Evolutionary conservation across 2,113 vertebrate species (phyloP), one percentile per base, ranked within the genome.

Genomic region (Crotalus helleri): DNA sequence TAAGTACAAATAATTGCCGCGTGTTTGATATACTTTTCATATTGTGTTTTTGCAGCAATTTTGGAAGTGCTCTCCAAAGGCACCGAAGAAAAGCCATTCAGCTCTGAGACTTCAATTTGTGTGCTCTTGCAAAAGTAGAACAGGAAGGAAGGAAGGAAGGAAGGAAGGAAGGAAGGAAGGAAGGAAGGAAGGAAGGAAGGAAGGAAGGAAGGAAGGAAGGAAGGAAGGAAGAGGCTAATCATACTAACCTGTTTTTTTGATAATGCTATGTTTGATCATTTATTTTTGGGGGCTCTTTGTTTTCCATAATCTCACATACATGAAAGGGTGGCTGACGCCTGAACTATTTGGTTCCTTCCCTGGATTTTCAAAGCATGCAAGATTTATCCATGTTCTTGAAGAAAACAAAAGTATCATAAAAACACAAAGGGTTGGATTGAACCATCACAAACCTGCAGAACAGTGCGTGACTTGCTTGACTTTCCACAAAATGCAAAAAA

Each of bases 391-490:
- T 19, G 21, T 15, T 46, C 0, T 10, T 69, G 54, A 89, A 91
- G 33, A 44, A 74, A 58, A 29, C 1, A 49, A 91, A 54, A 24
- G 24, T 17, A 1, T 8, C 74, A 24, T 3, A 0, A 3, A 15
- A 81, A 1, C 10, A n/a, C 7, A 23, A 0, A 64, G 13, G 26
- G 13, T 15, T 61, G 19, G 3, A 13, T 2, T 1, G 26, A 46
- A 74, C 12, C 12, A 17, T 74, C 15, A 90, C 95, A 95, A 96
- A 98, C 97, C 97, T 95, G 93, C 95, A 98, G 88, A 53, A 92
- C 5, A 90, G 39, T 74, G 90, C 96, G 2, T 90, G 94, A 12
- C 92, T 93, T 26, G 0, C 10, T 21, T 0, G 1, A 55, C 58
- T 95, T 85, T 59, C 87, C 87, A 3, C 81, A 29, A 98, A 97